Conservation (phyloP, 2,888 invertebrate genomes). For the Cryptocheilus praepositus region DNA sequence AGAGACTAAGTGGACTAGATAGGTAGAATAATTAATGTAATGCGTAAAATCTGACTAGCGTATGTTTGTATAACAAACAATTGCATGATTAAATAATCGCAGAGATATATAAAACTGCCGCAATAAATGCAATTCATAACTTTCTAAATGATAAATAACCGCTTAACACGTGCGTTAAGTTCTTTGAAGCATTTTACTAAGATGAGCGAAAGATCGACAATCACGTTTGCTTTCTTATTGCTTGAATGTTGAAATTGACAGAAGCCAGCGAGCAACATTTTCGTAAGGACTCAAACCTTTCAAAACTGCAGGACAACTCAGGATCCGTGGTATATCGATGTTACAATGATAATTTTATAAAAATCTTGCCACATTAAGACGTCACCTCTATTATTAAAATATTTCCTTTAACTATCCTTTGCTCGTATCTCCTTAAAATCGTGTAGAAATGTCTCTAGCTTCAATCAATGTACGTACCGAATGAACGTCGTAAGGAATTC, state of each 20-base stretch:
- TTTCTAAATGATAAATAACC: slow-evolving; percentile 27
- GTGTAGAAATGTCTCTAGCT: slow-evolving; percentile 8
- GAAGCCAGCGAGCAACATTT: slow-evolving; percentile 28
- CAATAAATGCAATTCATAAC: slow-evolving; percentile 16
- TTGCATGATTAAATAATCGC: slow-evolving; percentile 44
- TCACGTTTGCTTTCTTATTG: slow-evolving; percentile 34
- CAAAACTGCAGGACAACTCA: slow-evolving; percentile 26
- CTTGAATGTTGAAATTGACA: slow-evolving; percentile 38
- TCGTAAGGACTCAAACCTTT: slow-evolving; percentile 28
- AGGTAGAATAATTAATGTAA: slow-evolving; percentile 37
- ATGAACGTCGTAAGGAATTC: slow-evolving; percentile 6
- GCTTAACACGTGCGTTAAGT: slow-evolving; percentile 20
- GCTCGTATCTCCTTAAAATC: slow-evolving; percentile 19
- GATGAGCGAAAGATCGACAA: slow-evolving; percentile 9
- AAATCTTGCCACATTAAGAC: slow-evolving; percentile 20
- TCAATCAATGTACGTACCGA: slow-evolving; percentile 11
- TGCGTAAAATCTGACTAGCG: slow-evolving; percentile 55
- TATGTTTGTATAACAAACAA: slow-evolving; percentile 57
- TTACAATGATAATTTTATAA: slow-evolving; percentile 29
- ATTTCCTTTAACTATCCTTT: slow-evolving; percentile 29
- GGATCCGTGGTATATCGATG: slow-evolving; percentile 14
- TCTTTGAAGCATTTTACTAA: slow-evolving; percentile 7
- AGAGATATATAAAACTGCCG: slow-evolving; percentile 21
- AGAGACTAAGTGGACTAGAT: too few relatives aligned
- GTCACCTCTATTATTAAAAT: slow-evolving; percentile 45